Evolutionary conservation across 2,797 vertebrate species (phyloP).

Genomic region (Tadarida brasiliensis): DNA sequence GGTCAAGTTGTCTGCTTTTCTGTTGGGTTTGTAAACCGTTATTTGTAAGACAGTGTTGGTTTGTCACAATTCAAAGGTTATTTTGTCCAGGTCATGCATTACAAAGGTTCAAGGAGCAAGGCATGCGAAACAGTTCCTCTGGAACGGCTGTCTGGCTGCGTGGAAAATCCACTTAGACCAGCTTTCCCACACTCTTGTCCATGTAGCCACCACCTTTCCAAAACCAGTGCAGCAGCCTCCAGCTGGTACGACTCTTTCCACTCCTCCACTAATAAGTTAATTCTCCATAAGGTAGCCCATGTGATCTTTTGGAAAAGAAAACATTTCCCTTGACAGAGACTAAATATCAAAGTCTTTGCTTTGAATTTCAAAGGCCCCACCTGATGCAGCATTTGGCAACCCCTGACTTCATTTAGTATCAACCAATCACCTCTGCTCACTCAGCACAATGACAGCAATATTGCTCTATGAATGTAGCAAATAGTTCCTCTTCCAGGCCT

Average conservation of each 20-base stretch:
- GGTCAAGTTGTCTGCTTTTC: neutral
- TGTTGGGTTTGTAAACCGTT: neutral
- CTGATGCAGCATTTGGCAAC: neutral
- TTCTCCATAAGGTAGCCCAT: neutral
- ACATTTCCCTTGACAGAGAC: neutral
- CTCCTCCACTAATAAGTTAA: neutral
- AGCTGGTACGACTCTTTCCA: neutral
- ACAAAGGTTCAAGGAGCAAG: neutral
- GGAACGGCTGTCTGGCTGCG: neutral
- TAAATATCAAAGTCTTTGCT: conserved; percentile 22
- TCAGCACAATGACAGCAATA: neutral
- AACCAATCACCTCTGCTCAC: accelerated
- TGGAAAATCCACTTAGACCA: neutral
- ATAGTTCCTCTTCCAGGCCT: neutral
- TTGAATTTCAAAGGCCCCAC: conserved; percentile 5
- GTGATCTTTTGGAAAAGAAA: neutral
- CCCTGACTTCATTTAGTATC: neutral
- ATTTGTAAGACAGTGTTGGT: neutral
- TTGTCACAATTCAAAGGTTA: neutral
- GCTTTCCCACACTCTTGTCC: neutral
- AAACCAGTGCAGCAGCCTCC: neutral
- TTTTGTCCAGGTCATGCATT: neutral
- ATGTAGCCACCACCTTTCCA: neutral
- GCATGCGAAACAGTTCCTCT: neutral
- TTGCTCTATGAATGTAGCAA: neutral